Conservation (phyloP, 2,888 invertebrate species). For the Nymphalis polychloros region DNA sequence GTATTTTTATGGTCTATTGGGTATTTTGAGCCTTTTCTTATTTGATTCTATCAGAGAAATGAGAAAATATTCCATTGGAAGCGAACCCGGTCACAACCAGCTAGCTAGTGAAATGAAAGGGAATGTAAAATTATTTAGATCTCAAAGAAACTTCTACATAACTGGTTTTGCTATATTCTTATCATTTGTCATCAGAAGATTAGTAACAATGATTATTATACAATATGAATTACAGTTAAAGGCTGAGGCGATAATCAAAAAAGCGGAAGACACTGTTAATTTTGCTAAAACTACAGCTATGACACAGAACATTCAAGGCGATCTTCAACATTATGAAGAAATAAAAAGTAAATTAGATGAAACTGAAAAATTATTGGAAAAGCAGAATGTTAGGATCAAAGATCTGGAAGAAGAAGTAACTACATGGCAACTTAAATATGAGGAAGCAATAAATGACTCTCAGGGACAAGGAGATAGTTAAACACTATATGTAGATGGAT, state of each 20-base stretch:
- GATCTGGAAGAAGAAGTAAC: slow-evolving; percentile 55
- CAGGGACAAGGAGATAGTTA: slow-evolving; percentile 49
- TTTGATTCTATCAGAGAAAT: slow-evolving; percentile 88
- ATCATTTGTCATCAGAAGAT: slow-evolving; percentile 84
- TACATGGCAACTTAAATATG: slow-evolving; percentile 60
- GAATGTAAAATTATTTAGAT: slow-evolving; percentile 87
- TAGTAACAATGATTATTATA: slow-evolving; percentile 83
- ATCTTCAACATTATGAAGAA: slow-evolving; percentile 44
- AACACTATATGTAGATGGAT: slow-evolving; percentile 21
- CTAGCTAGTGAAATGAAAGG: slow-evolving; percentile 84
- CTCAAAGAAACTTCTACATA: slow-evolving; percentile 91
- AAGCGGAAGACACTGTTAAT: slow-evolving; percentile 84
- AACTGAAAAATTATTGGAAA: slow-evolving; percentile 49
- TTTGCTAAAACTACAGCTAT: slow-evolving; percentile 62
- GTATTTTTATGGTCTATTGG: slow-evolving; percentile 84
- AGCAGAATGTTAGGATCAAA: slow-evolving; percentile 49
- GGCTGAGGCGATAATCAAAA: slow-evolving; percentile 84
- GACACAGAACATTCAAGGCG: slow-evolving; percentile 49
- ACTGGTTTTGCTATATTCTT: slow-evolving; percentile 89
- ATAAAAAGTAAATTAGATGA: slow-evolving; percentile 50
- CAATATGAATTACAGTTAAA: slow-evolving; percentile 84
- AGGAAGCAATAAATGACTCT: slow-evolving; percentile 43
- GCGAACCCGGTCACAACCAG: slow-evolving; percentile 65
- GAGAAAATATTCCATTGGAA: slow-evolving; percentile 83
- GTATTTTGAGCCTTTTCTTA: slow-evolving; percentile 84